phyloP scores from a whole-genome alignment of 2,888 invertebrate species.

The Acleris sparsana region DNA sequence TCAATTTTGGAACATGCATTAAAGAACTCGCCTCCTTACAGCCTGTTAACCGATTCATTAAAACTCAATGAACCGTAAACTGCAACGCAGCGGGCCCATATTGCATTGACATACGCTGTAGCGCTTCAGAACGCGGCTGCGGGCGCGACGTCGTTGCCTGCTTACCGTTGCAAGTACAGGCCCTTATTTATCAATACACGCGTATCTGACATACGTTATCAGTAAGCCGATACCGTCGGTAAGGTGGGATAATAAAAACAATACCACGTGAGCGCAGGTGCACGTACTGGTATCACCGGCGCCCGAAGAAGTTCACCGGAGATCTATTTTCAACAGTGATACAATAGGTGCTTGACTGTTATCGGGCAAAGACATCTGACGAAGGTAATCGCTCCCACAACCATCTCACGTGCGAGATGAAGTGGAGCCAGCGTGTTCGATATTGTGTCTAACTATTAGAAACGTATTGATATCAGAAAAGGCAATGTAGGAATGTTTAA shows the following conservation, averaged over 20 bases:
- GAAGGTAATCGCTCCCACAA: constrained; percentile 19
- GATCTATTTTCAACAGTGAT: constrained; percentile 71
- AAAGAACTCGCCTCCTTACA: constrained; percentile 61
- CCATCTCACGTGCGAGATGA: constrained; percentile 19
- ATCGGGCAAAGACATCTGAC: constrained; percentile 72
- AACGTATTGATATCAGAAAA: constrained; percentile 7
- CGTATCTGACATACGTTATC: constrained; percentile 61
- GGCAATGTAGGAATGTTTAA: background rate
- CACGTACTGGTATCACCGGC: constrained; percentile 56
- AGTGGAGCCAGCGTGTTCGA: constrained; percentile 20
- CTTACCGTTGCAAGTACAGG: constrained; percentile 39
- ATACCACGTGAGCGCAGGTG: constrained; percentile 71
- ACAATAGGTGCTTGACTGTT: constrained; percentile 59
- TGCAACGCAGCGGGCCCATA: constrained; percentile 39
- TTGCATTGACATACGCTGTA: constrained; percentile 40
- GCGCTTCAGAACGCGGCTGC: constrained; percentile 38
- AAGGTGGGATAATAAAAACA: constrained; percentile 75
- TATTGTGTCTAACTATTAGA: constrained; percentile 13
- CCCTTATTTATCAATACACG: constrained; percentile 47
- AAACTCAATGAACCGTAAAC: constrained; percentile 47
- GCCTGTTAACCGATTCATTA: constrained; percentile 53
- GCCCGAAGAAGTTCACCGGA: constrained; percentile 60
- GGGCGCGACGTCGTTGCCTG: constrained; percentile 31
- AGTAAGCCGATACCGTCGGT: constrained; percentile 55
- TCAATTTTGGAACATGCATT: constrained; percentile 55